Evolutionary conservation across 2,888 invertebrate species (phyloP), one percentile per base, ranked within the genome.

Genomic region (Automeris io): DNA sequence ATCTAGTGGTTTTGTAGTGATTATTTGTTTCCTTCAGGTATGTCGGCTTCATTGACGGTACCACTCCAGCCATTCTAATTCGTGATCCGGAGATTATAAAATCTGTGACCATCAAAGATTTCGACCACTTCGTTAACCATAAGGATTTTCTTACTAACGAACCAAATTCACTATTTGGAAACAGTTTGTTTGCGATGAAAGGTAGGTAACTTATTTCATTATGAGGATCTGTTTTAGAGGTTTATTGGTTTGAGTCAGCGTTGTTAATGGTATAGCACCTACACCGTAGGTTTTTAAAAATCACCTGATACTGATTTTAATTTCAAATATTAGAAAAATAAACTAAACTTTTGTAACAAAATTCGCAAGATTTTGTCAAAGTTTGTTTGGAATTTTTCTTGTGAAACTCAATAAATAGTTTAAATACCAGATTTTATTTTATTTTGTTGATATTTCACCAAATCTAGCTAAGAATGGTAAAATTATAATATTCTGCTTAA

Each of bases 81-180:
- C 66, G 81, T 4, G 89, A 89, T 51, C 85, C 85, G 0, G 88
- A 89, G 23, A 35, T 88, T 8, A 65, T 88, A 2, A 89, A 88
- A 47, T 61, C 59, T 32, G 74, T 89, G 13, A 76, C 86, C 0
- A 73, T 89, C 0, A 89, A 88, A 47, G 83, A 89, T 42, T 89
- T 89, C 33, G 88, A 88, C 37, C 78, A 87, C 42, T 89, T 89
- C 42, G 58, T 77, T 0, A 82, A 89, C 31, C 87, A 81, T 42
- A 66, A 69, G 24, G 40, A 54, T 1, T 56, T 79, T 24, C 51
- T 83, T 1, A 57, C 77, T 12, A 61, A 55, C 1, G 70, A 78
- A 0, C 47, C 73, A 0, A 88, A 88, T 19, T 76, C 77, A 0
- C 43, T 87, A 6, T 47, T 86, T 13, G 71, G 67, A 4, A 57